Base-by-base conservation (phyloP, 92 coral and sea anemone genomes). In the Zoanthus sociatus region DNA sequence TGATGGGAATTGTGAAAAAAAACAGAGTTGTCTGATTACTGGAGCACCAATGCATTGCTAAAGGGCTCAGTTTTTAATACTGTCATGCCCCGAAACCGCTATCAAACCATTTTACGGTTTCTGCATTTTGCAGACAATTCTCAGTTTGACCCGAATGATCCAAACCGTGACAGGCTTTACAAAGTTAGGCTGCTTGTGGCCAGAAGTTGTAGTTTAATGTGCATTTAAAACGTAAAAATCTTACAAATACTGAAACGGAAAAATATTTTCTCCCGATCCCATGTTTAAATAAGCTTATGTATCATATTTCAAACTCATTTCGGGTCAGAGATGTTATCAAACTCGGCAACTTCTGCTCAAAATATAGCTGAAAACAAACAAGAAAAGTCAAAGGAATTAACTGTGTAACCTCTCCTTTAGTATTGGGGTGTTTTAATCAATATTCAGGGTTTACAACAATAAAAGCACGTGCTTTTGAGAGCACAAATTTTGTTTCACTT, bases 131-230 rank as follows among this genome's bases (percentile, higher is more conserved):
- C 13, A 13, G 87, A 89, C 30, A 84, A 89, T 69, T 7, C 33
- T 21, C 30, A 30, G n/a, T 79, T 26, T 75, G 81, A 84, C 37
- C 78, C 92, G 16, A 79, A 78, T 70, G 88, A 85, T 71, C 70
- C 87, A 47, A 30, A 78, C 31, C 87, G 64, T 14, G 92, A 91
- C 66, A 58, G 78, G 18, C 58, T 91, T 9, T 88, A 60, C 83
- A 91, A 88, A 66, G 87, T 91, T 11, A 87, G 93, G 64, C 89
- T 83, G 9, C 51, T 91, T 68, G 91, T 88, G 68, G 91, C 26
- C 26, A 26, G 26, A 26, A 0, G 26, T 26, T 26, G 26, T 26
- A 26, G 26, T 26, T 26, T 26, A 26, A 26, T 26, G 26, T 26
- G 26, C 26, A 26, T 26, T 26, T 26, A 26, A 26, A 26, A 26